Percentiles rank a stretch among this genome's conserved stretches.
These are phyloP conservation scores for Lordiphosa andalusiaca DNA, from an alignment of 2,888 invertebrate genomes.

Conservation along the genomic window DNA sequence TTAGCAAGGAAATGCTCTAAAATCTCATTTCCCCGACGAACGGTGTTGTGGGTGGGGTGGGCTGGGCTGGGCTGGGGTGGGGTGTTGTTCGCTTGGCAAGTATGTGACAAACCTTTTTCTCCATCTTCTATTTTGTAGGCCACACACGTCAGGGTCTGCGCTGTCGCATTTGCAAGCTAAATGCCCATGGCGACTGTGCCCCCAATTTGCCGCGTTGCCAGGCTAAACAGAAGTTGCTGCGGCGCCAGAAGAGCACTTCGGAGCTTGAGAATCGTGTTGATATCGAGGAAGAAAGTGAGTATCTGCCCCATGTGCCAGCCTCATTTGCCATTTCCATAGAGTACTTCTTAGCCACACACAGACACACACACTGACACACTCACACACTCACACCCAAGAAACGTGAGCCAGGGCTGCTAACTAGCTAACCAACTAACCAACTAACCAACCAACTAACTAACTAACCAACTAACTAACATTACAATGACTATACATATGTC, in stretches of 20 bases:
- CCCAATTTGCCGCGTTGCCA: constrained; percentile 91
- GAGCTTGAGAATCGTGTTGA: constrained; percentile 88
- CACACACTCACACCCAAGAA: constrained; percentile 6
- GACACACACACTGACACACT: too few relatives aligned
- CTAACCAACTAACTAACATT: not conserved
- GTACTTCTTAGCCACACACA: constrained; percentile 1
- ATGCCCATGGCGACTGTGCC: constrained; percentile 94
- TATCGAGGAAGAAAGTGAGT: constrained; percentile 91
- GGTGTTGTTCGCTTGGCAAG: too few relatives aligned
- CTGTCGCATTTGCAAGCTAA: constrained; percentile 94
- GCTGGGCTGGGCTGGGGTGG: too few relatives aligned
- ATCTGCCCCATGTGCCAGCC: constrained; percentile 37
- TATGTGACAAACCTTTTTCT: not conserved
- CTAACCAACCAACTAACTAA: not conserved
- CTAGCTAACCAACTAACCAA: not conserved
- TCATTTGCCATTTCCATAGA: constrained; percentile 20
- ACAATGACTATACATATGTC: constrained; percentile 4
- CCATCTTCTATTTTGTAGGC: constrained; percentile 81
- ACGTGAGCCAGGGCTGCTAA: constrained; percentile 9
- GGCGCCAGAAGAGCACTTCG: constrained; percentile 94
- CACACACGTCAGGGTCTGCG: constrained; percentile 95
- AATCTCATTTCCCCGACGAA: too few relatives aligned
- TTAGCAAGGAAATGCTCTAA: too few relatives aligned
- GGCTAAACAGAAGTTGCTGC: constrained; percentile 89
- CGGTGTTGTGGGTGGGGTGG: too few relatives aligned